Base-by-base conservation (phyloP, 2,797 vertebrate genomes). In the Denticeps clupeoides region DNA sequence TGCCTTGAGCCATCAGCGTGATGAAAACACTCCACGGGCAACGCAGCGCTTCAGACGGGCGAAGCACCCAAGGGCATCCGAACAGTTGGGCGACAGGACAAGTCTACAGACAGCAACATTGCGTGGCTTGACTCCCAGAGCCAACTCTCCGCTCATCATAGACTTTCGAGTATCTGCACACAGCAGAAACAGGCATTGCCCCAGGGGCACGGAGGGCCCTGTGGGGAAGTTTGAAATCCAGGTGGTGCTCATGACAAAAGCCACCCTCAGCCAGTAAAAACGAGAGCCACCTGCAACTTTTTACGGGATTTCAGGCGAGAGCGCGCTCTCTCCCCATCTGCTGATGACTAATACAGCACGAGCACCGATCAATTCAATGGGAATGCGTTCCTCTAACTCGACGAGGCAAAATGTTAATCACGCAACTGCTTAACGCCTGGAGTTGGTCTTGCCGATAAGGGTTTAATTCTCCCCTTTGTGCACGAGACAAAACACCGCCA, bases 351-450 rank as follows among this genome's bases (percentile, higher is more conserved):
- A 59, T 54, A 47, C 28, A 47, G 25, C 41, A 12, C 41, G 15
- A 35, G 50, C 50, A 35, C 47, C 37, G 42, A 42, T 54, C 45
- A 42, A 44, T 57, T 21, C 35, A 19, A 51, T 44, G 27, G 58
- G 55, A 58, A 55, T 62, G 52, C 63, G 50, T 55, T 51, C 47
- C 49, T 52, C 55, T 45, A 56, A 59, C 49, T 62, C 55, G 55
- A 62, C 51, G 50, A 58, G 56, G 41, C 52, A 55, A 53, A 63
- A 52, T 63, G 60, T 45, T 59, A 63, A 55, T 52, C 48, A 37
- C 42, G 45, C 45, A 55, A 53, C 52, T 49, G 53, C 48, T 47
- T 21, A 3, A 18, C 32, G 44, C 31, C 7, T 45, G 37, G 41
- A 52, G 52, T 63, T 62, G 55, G 43, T 50, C 45, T 45, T 52